These are phyloP conservation scores for Elanoides forficatus DNA, from an alignment of 2,113 vertebrate species.

Conservation along the genomic window DNA sequence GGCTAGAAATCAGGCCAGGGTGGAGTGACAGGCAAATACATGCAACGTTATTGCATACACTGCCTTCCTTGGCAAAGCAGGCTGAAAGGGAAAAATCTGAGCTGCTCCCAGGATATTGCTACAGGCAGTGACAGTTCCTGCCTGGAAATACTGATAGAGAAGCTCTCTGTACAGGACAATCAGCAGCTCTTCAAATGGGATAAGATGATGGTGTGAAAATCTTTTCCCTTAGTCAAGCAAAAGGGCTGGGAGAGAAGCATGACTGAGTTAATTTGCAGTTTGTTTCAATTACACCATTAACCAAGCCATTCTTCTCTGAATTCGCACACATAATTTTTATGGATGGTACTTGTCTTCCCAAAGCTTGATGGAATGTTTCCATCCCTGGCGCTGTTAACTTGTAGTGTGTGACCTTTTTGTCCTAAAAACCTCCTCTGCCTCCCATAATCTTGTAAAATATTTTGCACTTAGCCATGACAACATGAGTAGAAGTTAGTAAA, in stretches of 20 bases:
- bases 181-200: neutral
- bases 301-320: neutral
- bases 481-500: neutral
- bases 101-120: neutral
- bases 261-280: neutral
- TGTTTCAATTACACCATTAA: neutral
- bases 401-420: neutral
- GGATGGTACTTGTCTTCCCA: neutral
- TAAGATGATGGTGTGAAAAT: neutral
- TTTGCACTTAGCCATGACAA: neutral
- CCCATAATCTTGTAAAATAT: neutral
- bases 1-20: neutral
- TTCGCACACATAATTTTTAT: neutral
- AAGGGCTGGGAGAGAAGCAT: neutral
- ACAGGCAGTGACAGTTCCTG: neutral
- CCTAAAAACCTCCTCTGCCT: neutral
- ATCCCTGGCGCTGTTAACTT: neutral
- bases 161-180: neutral
- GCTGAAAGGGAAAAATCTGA: neutral
- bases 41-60: rapidly evolving
- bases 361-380: neutral
- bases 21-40: neutral
- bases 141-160: neutral
- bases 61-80: neutral
- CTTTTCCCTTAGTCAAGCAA: neutral